Base-by-base conservation (phyloP, 2,113 vertebrate species). In the Oreamnos americanus region DNA sequence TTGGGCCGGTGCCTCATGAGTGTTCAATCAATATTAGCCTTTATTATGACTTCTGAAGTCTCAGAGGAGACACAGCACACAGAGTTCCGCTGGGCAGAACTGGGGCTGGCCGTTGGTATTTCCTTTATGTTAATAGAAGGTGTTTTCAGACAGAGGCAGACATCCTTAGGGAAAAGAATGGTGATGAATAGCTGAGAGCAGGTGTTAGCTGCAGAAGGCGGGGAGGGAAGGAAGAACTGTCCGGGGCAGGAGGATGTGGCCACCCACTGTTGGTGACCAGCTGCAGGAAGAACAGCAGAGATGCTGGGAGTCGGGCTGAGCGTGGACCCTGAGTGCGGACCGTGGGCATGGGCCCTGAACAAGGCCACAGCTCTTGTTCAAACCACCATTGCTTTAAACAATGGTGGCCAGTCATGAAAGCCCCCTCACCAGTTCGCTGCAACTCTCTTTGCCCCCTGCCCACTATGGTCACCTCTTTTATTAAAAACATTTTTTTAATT, bases 231-330 rank as follows among this genome's bases (percentile, higher is more conserved):
- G 45, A 2, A 33, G 11, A 30, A 3, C 0, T 0, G 3, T 10
- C 9, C 51, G 5, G 2, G 28, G 33, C 51, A 0, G 53, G 45
- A 15, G 26, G 36, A 12, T 15, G 9, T 2, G 1, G 5, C 84
- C 15, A 0, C 26, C 89, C n/a, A 43, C 13, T 2, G 1, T 2
- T 28, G 55, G 39, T 7, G 78, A 79, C 55, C 1, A 6, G 51
- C 53, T 62, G 36, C 8, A 53, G 76, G 76, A 39, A 0, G 8
- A 6, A 19, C 0, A 26, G 76, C 33, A 67, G 93, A 28, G 33
- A 49, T 4, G 5, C 30, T 1, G 2, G 64, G 36, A 55, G 23
- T 55, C 2, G n/a, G 57, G 92, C 84, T 49, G 76, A 36, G 53
- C 10, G 28, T 39, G n/a, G n/a, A 71, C 64, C 19, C n/a, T 5